A percentile compares a stretch with the other conserved stretches of the same genome.
phyloP scores from a whole-genome alignment of 2,797 vertebrate species.

The Pogoniulus pusillus region DNA sequence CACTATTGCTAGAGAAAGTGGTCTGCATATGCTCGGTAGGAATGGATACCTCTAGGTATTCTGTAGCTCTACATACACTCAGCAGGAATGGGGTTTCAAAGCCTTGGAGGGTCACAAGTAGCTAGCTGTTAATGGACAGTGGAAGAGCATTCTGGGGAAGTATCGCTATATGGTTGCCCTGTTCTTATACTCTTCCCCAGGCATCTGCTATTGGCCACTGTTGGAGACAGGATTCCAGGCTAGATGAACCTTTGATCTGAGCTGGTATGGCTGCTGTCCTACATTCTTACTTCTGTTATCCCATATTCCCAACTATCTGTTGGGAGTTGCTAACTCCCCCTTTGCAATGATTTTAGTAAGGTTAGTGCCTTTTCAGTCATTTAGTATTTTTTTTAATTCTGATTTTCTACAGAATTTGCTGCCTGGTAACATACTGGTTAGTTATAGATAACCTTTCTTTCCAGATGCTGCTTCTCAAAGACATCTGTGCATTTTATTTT shows the following conservation, averaged over 20 bases:
- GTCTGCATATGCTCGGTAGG: neutral
- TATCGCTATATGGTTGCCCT: neutral
- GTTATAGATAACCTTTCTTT: neutral
- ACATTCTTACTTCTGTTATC: neutral
- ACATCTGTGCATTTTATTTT: neutral
- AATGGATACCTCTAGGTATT: neutral
- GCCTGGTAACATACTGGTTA: neutral
- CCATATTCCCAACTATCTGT: neutral
- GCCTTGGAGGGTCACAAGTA: neutral
- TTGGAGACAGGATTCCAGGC: neutral
- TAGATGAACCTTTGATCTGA: neutral
- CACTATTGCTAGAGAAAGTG: neutral
- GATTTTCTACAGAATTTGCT: neutral
- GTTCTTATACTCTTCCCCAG: neutral
- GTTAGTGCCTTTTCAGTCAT: neutral
- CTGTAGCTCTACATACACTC: neutral
- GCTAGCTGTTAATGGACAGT: neutral
- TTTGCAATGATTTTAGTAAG: neutral
- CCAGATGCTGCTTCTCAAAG: neutral
- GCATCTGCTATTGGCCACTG: neutral
- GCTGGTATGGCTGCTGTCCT: neutral
- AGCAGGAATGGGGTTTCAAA: neutral
- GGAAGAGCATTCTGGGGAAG: neutral
- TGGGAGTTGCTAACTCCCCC: neutral
- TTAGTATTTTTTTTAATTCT: neutral